Percentiles rank a stretch among this genome's conserved stretches.
These are phyloP conservation scores for Drosophila putrida DNA, from an alignment of 2,888 invertebrate genomes.

Conservation along the genomic window DNA sequence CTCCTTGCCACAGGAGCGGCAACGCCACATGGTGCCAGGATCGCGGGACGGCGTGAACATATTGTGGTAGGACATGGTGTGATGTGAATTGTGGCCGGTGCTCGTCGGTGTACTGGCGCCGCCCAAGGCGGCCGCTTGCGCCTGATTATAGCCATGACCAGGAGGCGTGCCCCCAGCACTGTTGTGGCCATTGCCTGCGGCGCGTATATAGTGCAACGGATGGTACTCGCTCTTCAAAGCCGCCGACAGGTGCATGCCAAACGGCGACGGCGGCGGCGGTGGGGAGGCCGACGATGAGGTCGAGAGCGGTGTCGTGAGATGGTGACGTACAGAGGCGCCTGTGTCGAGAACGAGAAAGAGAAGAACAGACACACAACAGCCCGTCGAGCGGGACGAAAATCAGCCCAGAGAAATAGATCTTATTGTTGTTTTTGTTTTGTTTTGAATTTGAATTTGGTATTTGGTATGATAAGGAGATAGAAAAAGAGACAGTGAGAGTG, in stretches of 20 bases:
- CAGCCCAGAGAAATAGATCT: constrained; percentile 84
- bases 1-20: constrained; percentile 93
- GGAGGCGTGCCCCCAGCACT: constrained; percentile 65
- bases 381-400: constrained; percentile 85
- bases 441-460: constrained; percentile 60
- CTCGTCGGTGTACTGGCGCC: constrained; percentile 55
- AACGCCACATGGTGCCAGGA: constrained; percentile 92
- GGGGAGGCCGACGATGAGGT: constrained; percentile 84
- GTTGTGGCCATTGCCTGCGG: constrained; percentile 72
- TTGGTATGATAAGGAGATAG: constrained; percentile 63
- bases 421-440: constrained; percentile 47
- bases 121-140: constrained; percentile 56
- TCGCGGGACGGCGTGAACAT: constrained; percentile 92
- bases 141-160: constrained; percentile 72
- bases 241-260: constrained; percentile 83
- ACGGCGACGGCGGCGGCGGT: constrained; percentile 81
- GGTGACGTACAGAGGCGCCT: constrained; percentile 84
- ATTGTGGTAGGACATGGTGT: constrained; percentile 91
- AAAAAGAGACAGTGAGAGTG: constrained; percentile 35
- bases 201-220: constrained; percentile 81
- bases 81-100: constrained; percentile 84
- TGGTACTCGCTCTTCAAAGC: constrained; percentile 84
- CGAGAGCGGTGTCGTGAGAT: constrained; percentile 83
- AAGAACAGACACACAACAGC: constrained; percentile 85
- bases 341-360: constrained; percentile 85